phyloP scores from a whole-genome alignment of 1,140 invertebrate species.

The Watersipora subatra region DNA sequence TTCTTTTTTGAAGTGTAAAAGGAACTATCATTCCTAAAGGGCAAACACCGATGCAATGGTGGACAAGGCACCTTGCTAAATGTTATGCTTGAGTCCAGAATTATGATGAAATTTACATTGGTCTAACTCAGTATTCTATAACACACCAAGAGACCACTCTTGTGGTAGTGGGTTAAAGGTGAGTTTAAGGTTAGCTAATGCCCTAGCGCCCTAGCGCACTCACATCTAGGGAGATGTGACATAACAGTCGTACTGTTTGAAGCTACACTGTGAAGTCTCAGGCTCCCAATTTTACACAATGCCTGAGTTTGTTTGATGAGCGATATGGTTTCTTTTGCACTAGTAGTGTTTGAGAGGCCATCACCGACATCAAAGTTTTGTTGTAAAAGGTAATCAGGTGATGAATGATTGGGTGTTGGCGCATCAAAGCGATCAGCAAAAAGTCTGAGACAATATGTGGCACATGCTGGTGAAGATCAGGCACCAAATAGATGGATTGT shows the following conservation, averaged over 20 bases:
- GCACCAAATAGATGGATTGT: no score
- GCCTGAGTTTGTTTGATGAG: neutral
- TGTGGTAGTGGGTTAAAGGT: neutral
- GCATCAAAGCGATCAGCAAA: no score
- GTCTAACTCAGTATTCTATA: constrained; percentile 1
- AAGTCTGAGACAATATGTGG: no score
- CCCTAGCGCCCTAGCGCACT: constrained; percentile 2
- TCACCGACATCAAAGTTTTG: neutral
- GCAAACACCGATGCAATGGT: neutral
- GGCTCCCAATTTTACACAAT: constrained; percentile 10
- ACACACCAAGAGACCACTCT: constrained; percentile 7
- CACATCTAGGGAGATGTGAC: constrained; percentile 6
- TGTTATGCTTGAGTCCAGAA: neutral
- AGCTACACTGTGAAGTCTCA: constrained; percentile 16
- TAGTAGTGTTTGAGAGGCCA: no score
- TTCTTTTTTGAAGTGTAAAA: neutral
- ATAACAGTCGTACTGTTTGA: constrained; percentile 15
- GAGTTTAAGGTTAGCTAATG: constrained; percentile 2
- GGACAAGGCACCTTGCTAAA: no score
- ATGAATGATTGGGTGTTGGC: neutral
- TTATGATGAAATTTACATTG: neutral
- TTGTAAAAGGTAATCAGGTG: neutral
- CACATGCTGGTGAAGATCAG: no score
- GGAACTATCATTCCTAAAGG: neutral
- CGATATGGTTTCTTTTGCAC: neutral